Evolutionary conservation across 2,888 invertebrate genomes (phyloP).

Genomic region (Prosopocoilus inquinatus): DNA sequence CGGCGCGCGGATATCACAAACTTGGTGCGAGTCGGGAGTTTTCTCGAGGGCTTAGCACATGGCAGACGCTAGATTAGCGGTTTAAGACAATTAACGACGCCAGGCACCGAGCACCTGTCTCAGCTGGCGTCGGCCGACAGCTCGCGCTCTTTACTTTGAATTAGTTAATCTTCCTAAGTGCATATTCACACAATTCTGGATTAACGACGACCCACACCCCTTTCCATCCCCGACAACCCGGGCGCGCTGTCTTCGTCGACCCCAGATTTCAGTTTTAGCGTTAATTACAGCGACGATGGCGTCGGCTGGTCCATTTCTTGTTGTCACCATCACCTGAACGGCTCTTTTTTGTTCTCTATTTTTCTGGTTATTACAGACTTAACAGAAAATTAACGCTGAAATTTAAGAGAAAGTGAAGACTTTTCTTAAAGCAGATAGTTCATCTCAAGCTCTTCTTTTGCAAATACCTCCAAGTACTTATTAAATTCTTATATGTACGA

Average conservation of each 20-base stretch:
- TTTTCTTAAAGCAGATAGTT: too few relatives aligned
- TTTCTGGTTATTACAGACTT: too few relatives aligned
- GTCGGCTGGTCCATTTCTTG: neutral
- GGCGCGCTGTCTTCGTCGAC: neutral
- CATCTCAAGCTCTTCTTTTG: too few relatives aligned
- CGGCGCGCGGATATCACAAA: slow-evolving; percentile 22
- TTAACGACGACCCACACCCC: slow-evolving; percentile 15
- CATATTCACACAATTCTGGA: slow-evolving; percentile 31
- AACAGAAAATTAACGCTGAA: too few relatives aligned
- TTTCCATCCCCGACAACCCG: neutral
- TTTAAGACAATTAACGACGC: slow-evolving; percentile 41
- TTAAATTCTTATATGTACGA: too few relatives aligned
- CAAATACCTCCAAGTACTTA: too few relatives aligned
- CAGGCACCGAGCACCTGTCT: slow-evolving; percentile 27
- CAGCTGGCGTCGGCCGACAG: slow-evolving; percentile 14
- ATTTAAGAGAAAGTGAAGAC: too few relatives aligned
- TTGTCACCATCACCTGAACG: neutral
- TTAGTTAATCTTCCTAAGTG: slow-evolving; percentile 37
- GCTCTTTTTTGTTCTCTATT: too few relatives aligned
- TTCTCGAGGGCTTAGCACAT: slow-evolving; percentile 33
- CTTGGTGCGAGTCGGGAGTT: slow-evolving; percentile 28
- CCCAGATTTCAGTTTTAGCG: slow-evolving; percentile 11
- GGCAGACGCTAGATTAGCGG: slow-evolving; percentile 42
- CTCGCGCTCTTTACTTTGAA: slow-evolving; percentile 9
- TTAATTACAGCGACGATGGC: slow-evolving; percentile 8